phyloP scores from a whole-genome alignment of 2,888 invertebrate genomes.

The Malthinus flaveolus region DNA sequence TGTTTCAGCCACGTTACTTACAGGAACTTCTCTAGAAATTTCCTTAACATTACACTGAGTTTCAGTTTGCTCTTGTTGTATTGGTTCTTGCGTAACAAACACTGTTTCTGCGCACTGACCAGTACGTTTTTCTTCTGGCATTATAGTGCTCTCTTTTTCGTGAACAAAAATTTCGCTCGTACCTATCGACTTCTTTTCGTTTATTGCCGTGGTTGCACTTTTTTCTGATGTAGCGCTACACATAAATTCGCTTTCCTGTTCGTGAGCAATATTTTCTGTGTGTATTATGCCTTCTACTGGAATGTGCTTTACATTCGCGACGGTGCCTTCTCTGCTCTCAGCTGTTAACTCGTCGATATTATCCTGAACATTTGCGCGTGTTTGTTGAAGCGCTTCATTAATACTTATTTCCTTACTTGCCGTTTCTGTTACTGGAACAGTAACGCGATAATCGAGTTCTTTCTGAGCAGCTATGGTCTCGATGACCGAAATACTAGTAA shows the following conservation, averaged over 20 bases:
- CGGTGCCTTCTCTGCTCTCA: constrained; percentile 41
- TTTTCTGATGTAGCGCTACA: constrained; percentile 43
- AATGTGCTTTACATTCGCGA: constrained; percentile 48
- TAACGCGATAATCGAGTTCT: constrained; percentile 41
- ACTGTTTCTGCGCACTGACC: constrained; percentile 53
- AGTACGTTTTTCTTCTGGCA: constrained; percentile 47
- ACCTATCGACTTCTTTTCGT: constrained; percentile 42
- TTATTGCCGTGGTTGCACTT: constrained; percentile 48
- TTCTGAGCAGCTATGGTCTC: constrained; percentile 58
- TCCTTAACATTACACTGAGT: constrained; percentile 39
- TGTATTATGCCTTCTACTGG: constrained; percentile 53
- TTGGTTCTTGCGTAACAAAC: constrained; percentile 38
- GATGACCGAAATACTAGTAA: constrained; percentile 62
- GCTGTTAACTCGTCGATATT: constrained; percentile 39
- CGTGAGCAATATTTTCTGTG: constrained; percentile 54
- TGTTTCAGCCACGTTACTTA: constrained; percentile 53
- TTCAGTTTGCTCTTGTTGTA: constrained; percentile 37
- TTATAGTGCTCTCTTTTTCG: constrained; percentile 49
- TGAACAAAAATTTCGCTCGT: constrained; percentile 42
- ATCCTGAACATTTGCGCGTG: constrained; percentile 43
- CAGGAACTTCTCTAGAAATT: constrained; percentile 50
- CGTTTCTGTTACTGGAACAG: constrained; percentile 36
- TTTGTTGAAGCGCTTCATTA: constrained; percentile 48
- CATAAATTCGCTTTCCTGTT: constrained; percentile 52
- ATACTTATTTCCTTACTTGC: constrained; percentile 48